phyloP scores from a whole-genome alignment of 1,140 invertebrate species.

The Bombus confusus region DNA sequence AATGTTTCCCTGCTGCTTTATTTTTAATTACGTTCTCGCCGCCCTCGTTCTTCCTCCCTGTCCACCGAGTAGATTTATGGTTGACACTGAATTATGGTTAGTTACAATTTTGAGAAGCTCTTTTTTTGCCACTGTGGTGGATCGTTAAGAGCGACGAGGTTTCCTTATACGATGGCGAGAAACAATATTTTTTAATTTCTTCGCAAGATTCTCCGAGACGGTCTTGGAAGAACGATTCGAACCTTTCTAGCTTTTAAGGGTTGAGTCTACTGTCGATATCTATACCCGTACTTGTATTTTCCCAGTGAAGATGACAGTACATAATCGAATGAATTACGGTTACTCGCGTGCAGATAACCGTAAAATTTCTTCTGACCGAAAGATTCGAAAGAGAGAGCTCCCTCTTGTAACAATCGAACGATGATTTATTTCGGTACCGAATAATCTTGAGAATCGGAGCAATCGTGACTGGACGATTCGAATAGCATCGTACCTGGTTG shows the following conservation, averaged over 20 bases:
- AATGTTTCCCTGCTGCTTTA: slow-evolving; percentile 41
- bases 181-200: background rate
- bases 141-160: background rate
- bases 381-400: background rate
- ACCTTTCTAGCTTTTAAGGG: background rate
- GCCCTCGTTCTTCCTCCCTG: slow-evolving; percentile 9
- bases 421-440: slow-evolving; percentile 44
- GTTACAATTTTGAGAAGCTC: slow-evolving; percentile 4
- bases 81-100: slow-evolving; percentile 17
- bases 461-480: slow-evolving; percentile 45
- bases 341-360: slow-evolving; percentile 14
- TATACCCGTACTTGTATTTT: background rate
- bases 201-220: background rate
- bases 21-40: slow-evolving; percentile 38
- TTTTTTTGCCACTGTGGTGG: background rate
- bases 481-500: background rate
- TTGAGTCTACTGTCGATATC: background rate
- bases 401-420: slow-evolving; percentile 11
- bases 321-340: slow-evolving; percentile 20
- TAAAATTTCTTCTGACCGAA: slow-evolving; percentile 5
- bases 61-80: slow-evolving; percentile 29
- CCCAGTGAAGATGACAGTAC: background rate
- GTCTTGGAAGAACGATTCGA: background rate
- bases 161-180: no score
- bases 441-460: slow-evolving; percentile 53